Evolutionary conservation across 64 coral and sea anemone species (phyloP), one percentile per base, ranked within the genome.

Genomic region (Montipora cactus): DNA sequence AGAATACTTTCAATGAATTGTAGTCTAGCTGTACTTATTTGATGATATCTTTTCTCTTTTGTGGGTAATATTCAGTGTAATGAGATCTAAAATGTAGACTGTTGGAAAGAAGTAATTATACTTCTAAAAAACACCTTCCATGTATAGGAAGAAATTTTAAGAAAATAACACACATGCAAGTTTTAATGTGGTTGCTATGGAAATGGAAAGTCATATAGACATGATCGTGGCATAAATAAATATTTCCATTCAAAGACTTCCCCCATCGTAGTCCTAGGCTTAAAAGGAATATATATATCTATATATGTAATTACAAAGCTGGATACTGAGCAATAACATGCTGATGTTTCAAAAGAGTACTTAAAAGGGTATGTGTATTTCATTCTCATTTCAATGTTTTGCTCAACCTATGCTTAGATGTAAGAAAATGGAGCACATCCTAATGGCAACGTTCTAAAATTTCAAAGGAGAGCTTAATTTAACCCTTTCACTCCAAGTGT

Each of bases 211-310:
- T 82, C 80, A 82, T 12, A 82, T 82, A 82, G 59, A 82, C 80
- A 82, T 59, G 80, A 82, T 82, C 51, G 59, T 82, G 80, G 80
- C 51, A 82, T 50, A 82, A 82, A 82, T 18, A 11, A 82, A 82
- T 82, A 82, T 82, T 59, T 82, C 80, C 80, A 82, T 82, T 82
- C 80, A 82, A 82, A 82, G 80, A 82, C 80, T 19, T 82, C 59
- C 68, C 68, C 68, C 68, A 5, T 7, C 49, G 0, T n/a, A 0
- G 9, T 62, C 50, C 80, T 62, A 82, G 80, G 80, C 49, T 82
- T 82, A 82, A 82, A 82, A 58, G 80, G 51, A 59, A 50, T 80
- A 80, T 50, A 82, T 82, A 62, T 59, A 82, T 23, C 0, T 23
- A 23, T 23, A 23, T 23, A 23, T 23, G 23, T 82, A 82, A 82